Evolutionary conservation across 2,888 invertebrate genomes (phyloP), one percentile per base, ranked within the genome.

Genomic region (Perizoma affinitatum): DNA sequence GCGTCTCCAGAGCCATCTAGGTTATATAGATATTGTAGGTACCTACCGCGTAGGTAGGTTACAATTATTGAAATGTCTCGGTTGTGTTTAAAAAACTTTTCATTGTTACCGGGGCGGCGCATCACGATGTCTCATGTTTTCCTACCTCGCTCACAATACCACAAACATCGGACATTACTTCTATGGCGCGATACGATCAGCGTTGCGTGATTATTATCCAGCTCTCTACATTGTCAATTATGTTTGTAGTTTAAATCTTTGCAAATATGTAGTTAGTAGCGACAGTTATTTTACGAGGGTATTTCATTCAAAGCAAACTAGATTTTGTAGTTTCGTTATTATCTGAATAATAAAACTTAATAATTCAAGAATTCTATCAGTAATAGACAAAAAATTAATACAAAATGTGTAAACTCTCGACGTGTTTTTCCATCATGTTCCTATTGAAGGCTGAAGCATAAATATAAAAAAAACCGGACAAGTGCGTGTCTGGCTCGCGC

Each of bases 91-190:
- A 79, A 82, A 84, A 84, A 79, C 75, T 78, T 74, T 68, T 83
- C 81, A 86, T 86, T 86, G 85, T 86, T 82, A 75, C 65, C 66
- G 64, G 68, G 68, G 78, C 81, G 64, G 68, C 68, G 78, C 81
- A 83, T 83, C 83, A 79, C 74, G 74, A 66, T 61, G 65, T 78
- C 71, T 79, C 75, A 80, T 82, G 83, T 83, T 84, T 82, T 81
- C 80, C 82, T 78, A 80, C 72, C 74, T 75, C 75, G 74, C 66
- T 74, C 72, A 79, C 79, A 81, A 80, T 82, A 78, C 69, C 71
- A 79, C 78, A 79, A 80, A 81, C 79, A 82, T 76, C 73, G 75
- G 75, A 75, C 80, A 75, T 76, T 75, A 78, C 75, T 75, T 75
- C 67, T 72, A 71, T 73, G 69, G 67, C 69, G 62, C 67, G 76